Base-by-base conservation (phyloP, 2,888 invertebrate species). In the Pteria penguin region DNA sequence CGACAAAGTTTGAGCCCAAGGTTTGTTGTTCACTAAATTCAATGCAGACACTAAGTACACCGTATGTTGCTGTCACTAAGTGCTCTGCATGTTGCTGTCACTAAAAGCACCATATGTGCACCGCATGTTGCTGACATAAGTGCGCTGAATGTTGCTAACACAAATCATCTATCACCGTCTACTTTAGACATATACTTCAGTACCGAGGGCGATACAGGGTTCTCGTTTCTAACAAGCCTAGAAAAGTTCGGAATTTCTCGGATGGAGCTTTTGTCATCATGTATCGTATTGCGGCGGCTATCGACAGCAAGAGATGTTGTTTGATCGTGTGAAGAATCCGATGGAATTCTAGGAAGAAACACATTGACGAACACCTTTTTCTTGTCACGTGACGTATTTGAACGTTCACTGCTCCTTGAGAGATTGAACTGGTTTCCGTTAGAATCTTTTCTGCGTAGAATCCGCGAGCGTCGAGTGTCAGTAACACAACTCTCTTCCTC, bases 341-440 rank as follows among this genome's bases (percentile, higher is more conserved):
- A 31, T 31, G 82, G 76, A 66, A 83, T 83, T 45, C 81, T 76
- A 0, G 85, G 85, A 29, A 85, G 78, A 72, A 85, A 85, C 73
- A 85, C 85, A 75, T 85, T 82, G 18, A 85, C 82, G 65, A 77
- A 85, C 2, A 85, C 80, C 75, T 82, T 85, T 70, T 82, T 82
- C 61, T 80, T 82, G 65, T 76, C 68, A 4, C 31, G 24, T 18
- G 33, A 2, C n/a, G 26, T 29, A n/a, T 0, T 29, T 22, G 45
- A 26, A 14, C 68, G n/a, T 11, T 29, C 36, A 18, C 8, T 68
- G 57, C 29, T 27, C 33, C 32, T 29, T 11, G 24, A 26, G 27
- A 24, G 27, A 26, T 29, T 27, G 18, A 26, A 26, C 4, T 26
- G 22, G 8, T 29, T 27, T n/a, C 60, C 27, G 18, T 26, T 26